Evolutionary conservation across 1,140 invertebrate species (phyloP).

Genomic region (Megalopta genalis): DNA sequence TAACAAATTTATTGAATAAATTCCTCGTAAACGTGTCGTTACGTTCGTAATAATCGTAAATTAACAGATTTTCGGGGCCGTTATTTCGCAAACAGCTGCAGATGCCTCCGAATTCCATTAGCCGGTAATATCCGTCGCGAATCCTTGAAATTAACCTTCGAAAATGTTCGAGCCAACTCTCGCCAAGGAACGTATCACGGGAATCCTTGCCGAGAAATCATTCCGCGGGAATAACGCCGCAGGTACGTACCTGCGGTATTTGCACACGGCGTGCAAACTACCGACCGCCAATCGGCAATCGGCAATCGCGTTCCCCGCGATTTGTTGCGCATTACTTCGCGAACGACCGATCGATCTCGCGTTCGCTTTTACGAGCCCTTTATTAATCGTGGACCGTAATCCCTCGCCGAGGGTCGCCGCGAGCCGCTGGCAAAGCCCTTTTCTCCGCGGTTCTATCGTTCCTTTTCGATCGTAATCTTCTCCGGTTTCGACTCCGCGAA

Average conservation of each 20-base stretch:
- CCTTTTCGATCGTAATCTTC: constrained; percentile 25
- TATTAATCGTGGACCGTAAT: constrained; percentile 59
- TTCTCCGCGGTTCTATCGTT: background rate
- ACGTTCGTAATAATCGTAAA: no score
- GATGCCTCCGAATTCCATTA: background rate
- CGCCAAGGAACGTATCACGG: background rate
- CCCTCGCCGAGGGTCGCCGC: constrained; percentile 14
- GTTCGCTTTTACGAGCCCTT: constrained; percentile 32
- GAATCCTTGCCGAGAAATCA: constrained; percentile 5
- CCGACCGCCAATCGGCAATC: no score
- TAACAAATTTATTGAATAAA: no score
- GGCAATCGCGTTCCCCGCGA: background rate
- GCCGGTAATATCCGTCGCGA: background rate
- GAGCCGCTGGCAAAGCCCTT: constrained; percentile 25
- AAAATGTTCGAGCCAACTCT: no score
- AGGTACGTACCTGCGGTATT: constrained; percentile 6
- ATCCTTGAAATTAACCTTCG: background rate
- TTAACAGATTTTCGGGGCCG: no score
- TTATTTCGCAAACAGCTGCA: no score
- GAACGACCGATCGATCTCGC: constrained; percentile 47
- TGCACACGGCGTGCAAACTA: constrained; percentile 7
- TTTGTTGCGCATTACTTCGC: background rate
- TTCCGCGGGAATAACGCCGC: background rate
- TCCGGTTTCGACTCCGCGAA: constrained; percentile 17
- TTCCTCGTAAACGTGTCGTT: no score